Base-by-base conservation (phyloP, 2,888 invertebrate species). In the Aromia moschata region DNA sequence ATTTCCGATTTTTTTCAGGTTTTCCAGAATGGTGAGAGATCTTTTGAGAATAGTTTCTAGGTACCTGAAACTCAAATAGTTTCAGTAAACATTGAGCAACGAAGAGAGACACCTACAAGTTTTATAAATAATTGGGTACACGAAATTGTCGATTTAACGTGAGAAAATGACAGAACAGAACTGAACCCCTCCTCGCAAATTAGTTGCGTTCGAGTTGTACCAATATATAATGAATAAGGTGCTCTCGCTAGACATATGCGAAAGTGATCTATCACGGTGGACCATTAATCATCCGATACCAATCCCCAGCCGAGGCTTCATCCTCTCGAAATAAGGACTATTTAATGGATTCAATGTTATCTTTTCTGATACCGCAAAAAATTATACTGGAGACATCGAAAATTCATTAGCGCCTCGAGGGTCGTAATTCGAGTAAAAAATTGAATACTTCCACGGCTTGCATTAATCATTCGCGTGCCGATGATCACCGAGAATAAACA, bases 161-260 rank as follows among this genome's bases (percentile, higher is more conserved):
- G 43, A 16, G 17, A 20, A 43, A 17, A 43, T 20, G 43, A 17
- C 43, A 11, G 18, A 18, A 43, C 43, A 43, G 12, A 40, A 12
- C 38, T 25, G 37, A 38, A 49, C 37, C 37, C 16, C 31, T 16
- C 38, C 11, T 17, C n/a, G n/a, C 18, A 30, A 20, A 12, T 45
- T 38, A 54, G 37, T 20, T 14, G 44, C 18, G 54, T 36, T 37
- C 36, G 63, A 65, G 58, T 68, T 68, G 65, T 57, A n/a, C n/a
- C n/a, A n/a, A n/a, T n/a, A 68, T 67, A 61, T 73, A 72, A 73
- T 73, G 71, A 73, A 73, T 71, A 70, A 70, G 70, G 69, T 66
- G 70, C 69, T 65, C 60, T 65, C 70, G 9, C 16, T 40, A 41
- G 40, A 70, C 68, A 72, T 72, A 72, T 70, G 68, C 70, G 69